These are phyloP conservation scores for Dufourea novaeangliae DNA, from an alignment of 1,140 invertebrate species.

Conservation along the genomic window DNA sequence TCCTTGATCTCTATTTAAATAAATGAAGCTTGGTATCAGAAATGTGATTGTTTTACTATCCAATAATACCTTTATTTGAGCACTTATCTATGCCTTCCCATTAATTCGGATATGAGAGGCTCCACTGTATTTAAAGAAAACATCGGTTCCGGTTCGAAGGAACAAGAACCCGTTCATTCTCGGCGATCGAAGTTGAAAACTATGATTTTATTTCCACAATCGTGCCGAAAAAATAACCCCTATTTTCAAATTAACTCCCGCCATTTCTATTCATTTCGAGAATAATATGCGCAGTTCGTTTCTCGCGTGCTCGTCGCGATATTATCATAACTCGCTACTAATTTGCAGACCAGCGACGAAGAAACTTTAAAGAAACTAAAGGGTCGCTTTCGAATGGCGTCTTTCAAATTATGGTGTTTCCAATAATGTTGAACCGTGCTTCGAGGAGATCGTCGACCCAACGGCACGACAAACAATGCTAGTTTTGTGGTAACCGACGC, in stretches of 20 bases:
- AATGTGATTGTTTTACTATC: too few species aligned
- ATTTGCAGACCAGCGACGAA: constrained; percentile 29
- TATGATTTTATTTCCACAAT: background rate
- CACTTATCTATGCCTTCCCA: too few species aligned
- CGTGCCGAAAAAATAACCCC: background rate
- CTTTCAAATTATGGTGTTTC: constrained; percentile 31
- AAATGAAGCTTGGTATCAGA: too few species aligned
- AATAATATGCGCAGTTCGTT: constrained; percentile 2
- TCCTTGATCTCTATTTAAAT: too few species aligned
- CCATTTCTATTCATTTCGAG: constrained; percentile 25
- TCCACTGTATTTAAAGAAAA: too few species aligned
- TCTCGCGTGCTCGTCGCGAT: constrained; percentile 27
- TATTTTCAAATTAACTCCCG: constrained; percentile 7
- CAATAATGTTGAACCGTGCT: constrained; percentile 14
- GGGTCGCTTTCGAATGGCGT: background rate
- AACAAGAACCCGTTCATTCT: background rate
- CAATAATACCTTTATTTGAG: too few species aligned
- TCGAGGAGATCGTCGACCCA: background rate
- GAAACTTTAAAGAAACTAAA: constrained; percentile 25
- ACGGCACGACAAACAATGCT: background rate
- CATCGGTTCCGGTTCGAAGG: too few species aligned
- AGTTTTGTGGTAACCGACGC: background rate
- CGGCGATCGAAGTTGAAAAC: background rate
- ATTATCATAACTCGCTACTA: constrained; percentile 49
- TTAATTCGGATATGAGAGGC: too few species aligned